phyloP scores from a whole-genome alignment of 2,888 invertebrate species.

The Xylocampa areola region DNA sequence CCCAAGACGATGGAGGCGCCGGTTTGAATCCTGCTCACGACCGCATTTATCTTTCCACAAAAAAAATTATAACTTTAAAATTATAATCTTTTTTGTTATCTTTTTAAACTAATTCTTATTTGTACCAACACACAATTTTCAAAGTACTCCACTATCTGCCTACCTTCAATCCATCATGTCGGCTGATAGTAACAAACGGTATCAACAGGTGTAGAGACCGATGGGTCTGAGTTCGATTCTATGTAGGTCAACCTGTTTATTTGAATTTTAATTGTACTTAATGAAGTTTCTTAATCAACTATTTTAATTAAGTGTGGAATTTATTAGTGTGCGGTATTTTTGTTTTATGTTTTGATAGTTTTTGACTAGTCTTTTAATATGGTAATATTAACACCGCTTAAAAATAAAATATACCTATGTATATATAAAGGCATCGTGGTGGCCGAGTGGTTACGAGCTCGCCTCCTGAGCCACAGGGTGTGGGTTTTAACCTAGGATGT shows the following conservation, averaged over 20 bases:
- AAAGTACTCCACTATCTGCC: slow-evolving; percentile 9
- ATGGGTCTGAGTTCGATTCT: slow-evolving; percentile 23
- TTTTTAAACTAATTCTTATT: not conserved
- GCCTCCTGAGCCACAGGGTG: too few species aligned
- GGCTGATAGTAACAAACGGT: slow-evolving; percentile 49
- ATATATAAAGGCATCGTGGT: too few species aligned
- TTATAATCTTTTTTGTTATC: too few species aligned
- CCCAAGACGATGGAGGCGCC: too few species aligned
- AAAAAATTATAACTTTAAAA: too few species aligned
- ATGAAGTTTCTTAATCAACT: slow-evolving; percentile 35
- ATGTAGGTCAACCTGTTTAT: slow-evolving; percentile 49
- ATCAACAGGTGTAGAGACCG: slow-evolving; percentile 45
- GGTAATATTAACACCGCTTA: too few species aligned
- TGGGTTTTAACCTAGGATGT: too few species aligned
- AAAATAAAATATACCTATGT: too few species aligned
- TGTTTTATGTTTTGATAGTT: slow-evolving; percentile 23
- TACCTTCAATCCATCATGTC: slow-evolving; percentile 43
- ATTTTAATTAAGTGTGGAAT: slow-evolving; percentile 41
- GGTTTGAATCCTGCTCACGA: too few species aligned
- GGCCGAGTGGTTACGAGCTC: too few species aligned
- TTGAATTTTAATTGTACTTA: slow-evolving; percentile 45
- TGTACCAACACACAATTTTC: not conserved
- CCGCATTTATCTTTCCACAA: too few species aligned
- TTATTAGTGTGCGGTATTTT: slow-evolving; percentile 27
- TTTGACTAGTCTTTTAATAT: too few species aligned